These are phyloP conservation scores for Carassius gibelio DNA, from an alignment of 2,113 vertebrate genomes.

Conservation along the genomic window DNA sequence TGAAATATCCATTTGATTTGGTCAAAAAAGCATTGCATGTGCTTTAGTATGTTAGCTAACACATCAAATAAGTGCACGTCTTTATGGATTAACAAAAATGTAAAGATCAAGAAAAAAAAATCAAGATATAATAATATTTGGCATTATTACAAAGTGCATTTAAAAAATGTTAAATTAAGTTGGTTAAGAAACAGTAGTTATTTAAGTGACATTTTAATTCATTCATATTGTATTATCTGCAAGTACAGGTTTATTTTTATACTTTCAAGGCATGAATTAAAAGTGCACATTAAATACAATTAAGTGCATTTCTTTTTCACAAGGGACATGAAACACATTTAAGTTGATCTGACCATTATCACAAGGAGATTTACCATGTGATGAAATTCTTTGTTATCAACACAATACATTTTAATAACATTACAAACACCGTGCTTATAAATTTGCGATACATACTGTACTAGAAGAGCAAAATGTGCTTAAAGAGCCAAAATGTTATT, in stretches of 20 bases:
- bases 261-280: too few species aligned
- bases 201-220: too few species aligned
- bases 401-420: background rate
- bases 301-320: background rate
- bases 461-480: background rate
- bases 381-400: background rate
- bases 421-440: background rate
- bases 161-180: background rate
- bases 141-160: background rate
- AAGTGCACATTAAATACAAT: background rate
- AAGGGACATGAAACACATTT: background rate
- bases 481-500: background rate
- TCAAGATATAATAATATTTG: background rate
- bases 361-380: background rate
- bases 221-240: too few species aligned
- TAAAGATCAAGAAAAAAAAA: too few species aligned
- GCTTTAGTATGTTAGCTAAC: background rate
- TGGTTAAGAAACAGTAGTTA: background rate
- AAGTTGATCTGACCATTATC: background rate
- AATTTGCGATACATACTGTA: too few species aligned
- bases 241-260: too few species aligned
- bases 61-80: background rate
- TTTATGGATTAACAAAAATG: too few species aligned
- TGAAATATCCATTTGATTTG: too few species aligned
- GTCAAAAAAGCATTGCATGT: too few species aligned